Conservation (phyloP, 2,113 vertebrate species). For the Danio rerio region DNA sequence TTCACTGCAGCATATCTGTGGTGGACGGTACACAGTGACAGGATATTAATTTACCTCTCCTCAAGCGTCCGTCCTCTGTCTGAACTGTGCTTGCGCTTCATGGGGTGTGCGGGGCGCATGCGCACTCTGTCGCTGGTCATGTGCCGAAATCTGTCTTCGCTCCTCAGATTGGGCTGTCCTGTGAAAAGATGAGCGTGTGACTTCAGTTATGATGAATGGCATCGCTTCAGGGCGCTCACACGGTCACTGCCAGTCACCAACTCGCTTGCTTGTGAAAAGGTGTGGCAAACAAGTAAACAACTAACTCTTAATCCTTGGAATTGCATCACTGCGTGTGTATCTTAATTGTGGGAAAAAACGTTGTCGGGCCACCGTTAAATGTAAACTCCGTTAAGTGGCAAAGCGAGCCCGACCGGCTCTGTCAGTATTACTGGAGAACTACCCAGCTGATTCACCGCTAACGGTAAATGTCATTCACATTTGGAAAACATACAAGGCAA, state of each 20-base stretch:
- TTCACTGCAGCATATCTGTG: too few species aligned
- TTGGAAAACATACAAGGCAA: conserved; percentile 28
- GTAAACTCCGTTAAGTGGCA: conserved; percentile 75
- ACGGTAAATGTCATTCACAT: conserved; percentile 79
- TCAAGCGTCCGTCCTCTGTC: conserved; percentile 72
- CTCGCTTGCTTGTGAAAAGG: conserved; percentile 37
- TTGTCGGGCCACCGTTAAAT: conserved; percentile 70
- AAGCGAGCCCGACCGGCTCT: conserved; percentile 75
- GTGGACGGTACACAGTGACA: neutral
- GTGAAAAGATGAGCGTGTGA: neutral
- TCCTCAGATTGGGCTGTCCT: conserved; percentile 80
- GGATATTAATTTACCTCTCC: conserved; percentile 68
- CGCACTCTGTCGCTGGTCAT: conserved; percentile 72
- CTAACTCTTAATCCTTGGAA: conserved; percentile 26
- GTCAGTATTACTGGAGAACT: conserved; percentile 63
- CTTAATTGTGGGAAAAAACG: conserved; percentile 73
- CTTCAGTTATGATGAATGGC: conserved; percentile 1
- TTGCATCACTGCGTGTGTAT: conserved; percentile 58
- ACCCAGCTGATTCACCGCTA: conserved; percentile 77
- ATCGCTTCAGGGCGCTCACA: conserved; percentile 28
- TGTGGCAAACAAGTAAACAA: conserved; percentile 38
- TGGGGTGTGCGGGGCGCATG: conserved; percentile 67
- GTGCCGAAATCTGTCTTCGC: conserved; percentile 78
- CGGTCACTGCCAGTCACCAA: conserved; percentile 19
- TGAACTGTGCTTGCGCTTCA: conserved; percentile 75